Conservation (phyloP, 2,888 invertebrate species). For the Diaperis boleti region DNA sequence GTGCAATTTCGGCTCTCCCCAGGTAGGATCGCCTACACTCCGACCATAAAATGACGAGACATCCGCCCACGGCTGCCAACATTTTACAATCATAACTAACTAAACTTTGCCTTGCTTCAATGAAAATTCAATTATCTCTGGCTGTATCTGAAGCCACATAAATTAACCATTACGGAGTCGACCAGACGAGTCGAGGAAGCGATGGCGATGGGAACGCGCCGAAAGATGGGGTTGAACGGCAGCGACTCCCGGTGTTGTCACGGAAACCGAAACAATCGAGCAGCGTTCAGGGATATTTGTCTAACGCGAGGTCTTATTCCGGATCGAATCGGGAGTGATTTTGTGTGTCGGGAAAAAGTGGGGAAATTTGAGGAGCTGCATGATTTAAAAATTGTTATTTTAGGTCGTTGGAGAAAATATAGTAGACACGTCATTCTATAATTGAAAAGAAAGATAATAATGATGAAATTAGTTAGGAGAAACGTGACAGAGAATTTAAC, state of each 20-base stretch:
- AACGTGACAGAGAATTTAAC: too few relatives aligned
- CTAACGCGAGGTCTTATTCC: constrained; percentile 27
- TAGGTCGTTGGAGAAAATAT: too few relatives aligned
- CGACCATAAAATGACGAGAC: constrained; percentile 33
- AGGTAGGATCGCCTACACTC: constrained; percentile 24
- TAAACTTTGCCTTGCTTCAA: constrained; percentile 44
- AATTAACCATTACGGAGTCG: constrained; percentile 41
- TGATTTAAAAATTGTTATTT: too few relatives aligned
- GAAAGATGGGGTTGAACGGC: not conserved
- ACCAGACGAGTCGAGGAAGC: constrained; percentile 25
- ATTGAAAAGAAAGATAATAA: too few relatives aligned
- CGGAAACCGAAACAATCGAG: constrained; percentile 44
- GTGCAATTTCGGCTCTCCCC: constrained; percentile 10
- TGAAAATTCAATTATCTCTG: constrained; percentile 50
- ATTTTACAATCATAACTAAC: constrained; percentile 42
- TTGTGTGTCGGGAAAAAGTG: too few relatives aligned
- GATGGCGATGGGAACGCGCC: not conserved
- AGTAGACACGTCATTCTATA: too few relatives aligned
- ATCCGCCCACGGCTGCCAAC: constrained; percentile 36
- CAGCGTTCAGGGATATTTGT: constrained; percentile 40
- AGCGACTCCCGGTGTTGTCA: constrained; percentile 41
- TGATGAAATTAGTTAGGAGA: too few relatives aligned
- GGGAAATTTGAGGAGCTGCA: too few relatives aligned
- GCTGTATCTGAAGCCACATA: constrained; percentile 48
- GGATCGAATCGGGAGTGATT: too few relatives aligned